Conservation (phyloP, 2,113 vertebrate genomes). For the Recurvirostra avosetta region DNA sequence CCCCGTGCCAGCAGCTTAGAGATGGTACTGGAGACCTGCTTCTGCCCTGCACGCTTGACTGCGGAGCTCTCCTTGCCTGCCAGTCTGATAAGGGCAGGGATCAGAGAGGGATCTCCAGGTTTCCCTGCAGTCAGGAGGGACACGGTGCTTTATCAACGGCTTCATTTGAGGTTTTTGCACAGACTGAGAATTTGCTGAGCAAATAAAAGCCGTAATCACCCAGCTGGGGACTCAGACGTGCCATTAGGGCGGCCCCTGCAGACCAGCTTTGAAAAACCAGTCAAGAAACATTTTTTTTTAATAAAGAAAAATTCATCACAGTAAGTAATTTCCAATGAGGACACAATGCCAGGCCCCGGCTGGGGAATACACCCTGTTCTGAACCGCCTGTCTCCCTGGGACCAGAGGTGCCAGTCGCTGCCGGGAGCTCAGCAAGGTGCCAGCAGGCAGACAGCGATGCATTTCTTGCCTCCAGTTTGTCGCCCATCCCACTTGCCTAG, state of each 20-base stretch:
- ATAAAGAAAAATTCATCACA: background rate
- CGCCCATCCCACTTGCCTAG: accelerated
- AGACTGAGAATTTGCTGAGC: background rate
- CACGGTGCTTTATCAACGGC: accelerated
- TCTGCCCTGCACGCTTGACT: background rate
- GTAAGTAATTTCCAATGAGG: background rate
- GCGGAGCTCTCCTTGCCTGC: background rate
- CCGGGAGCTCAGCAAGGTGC: background rate
- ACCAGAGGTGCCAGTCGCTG: background rate
- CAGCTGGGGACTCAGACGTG: background rate
- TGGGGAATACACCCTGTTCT: background rate
- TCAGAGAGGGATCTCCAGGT: background rate
- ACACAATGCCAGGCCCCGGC: accelerated
- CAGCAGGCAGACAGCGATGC: background rate
- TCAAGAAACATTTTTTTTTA: background rate
- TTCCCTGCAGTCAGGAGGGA: background rate
- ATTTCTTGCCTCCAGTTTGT: background rate
- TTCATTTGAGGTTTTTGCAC: background rate
- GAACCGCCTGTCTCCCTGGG: background rate
- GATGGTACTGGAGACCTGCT: background rate
- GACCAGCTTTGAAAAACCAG: background rate
- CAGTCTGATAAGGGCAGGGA: background rate
- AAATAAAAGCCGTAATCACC: background rate
- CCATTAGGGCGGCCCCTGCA: background rate
- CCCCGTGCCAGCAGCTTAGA: background rate